A percentile compares a stretch with the other conserved stretches of the same genome.
phyloP scores from a whole-genome alignment of 2,113 vertebrate genomes.

The Phasianus colchicus region DNA sequence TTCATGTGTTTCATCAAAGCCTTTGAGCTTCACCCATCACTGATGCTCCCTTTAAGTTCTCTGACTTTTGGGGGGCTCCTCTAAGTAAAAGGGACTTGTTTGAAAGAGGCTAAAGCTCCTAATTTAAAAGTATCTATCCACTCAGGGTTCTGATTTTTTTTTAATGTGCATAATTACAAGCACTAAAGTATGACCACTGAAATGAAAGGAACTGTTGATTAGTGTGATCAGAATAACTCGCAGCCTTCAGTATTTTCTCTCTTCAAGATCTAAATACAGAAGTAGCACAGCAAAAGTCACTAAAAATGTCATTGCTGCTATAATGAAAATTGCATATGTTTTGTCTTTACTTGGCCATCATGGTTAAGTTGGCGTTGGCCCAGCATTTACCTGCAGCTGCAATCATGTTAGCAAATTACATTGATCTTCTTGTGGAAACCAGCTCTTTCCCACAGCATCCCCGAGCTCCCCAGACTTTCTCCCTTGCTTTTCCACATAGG shows the following conservation, averaged over 20 bases:
- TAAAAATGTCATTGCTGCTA: background rate
- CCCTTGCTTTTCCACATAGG: background rate
- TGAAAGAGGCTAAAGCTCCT: background rate
- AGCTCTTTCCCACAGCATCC: background rate
- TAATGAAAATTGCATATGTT: background rate
- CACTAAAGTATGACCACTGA: background rate
- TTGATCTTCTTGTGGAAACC: background rate
- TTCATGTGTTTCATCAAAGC: background rate
- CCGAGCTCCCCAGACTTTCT: background rate
- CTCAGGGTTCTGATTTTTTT: background rate
- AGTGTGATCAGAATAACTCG: background rate
- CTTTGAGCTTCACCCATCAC: background rate
- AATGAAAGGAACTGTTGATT: conserved; percentile 34
- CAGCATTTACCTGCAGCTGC: conserved; percentile 4
- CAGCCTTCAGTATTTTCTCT: conserved; percentile 17
- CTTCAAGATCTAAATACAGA: background rate
- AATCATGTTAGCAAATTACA: background rate
- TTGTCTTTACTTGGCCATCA: background rate
- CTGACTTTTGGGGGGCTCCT: background rate
- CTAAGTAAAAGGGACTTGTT: background rate
- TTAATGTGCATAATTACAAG: background rate
- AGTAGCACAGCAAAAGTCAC: background rate
- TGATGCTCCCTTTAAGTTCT: background rate
- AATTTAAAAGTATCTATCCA: background rate
- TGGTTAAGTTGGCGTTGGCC: background rate